Percentiles rank a stretch among this genome's conserved stretches.
These are phyloP conservation scores for Otolemur crassicaudatus DNA, from an alignment of 2,797 vertebrate genomes.

Conservation along the genomic window DNA sequence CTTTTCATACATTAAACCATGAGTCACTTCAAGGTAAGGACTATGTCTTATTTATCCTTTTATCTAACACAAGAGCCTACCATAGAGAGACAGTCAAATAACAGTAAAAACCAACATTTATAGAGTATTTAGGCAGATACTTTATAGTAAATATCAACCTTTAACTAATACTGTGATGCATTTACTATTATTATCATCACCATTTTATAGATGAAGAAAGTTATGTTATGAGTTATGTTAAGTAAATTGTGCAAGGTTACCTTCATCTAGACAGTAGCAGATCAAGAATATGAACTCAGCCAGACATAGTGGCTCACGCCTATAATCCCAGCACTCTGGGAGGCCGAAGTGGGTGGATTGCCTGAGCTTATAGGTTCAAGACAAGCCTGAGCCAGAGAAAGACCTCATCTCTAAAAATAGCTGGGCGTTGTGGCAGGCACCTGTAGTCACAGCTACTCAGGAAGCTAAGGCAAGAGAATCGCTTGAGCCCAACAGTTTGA, in stretches of 20 bases:
- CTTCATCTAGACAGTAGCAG: not conserved
- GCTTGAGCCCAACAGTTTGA: no score
- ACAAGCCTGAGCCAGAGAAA: no score
- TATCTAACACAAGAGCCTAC: not conserved
- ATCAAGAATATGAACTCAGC: not conserved
- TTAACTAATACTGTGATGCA: not conserved
- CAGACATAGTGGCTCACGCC: no score
- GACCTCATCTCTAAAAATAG: no score
- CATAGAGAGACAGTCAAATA: slow-evolving; percentile 4
- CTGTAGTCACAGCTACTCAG: no score
- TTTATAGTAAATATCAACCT: not conserved
- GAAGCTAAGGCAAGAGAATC: no score
- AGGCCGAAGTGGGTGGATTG: no score
- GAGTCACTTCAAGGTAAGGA: not conserved
- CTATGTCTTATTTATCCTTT: not conserved
- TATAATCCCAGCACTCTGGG: no score
- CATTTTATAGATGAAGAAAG: slow-evolving; percentile 31
- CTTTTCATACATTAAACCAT: not conserved
- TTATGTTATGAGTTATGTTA: not conserved
- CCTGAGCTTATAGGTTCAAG: no score
- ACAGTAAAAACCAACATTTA: not conserved
- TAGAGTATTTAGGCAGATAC: not conserved
- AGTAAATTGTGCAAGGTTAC: not conserved
- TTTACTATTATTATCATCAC: not conserved
- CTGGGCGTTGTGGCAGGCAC: no score